Base-by-base conservation (phyloP, 2,797 vertebrate species). In the Pseudomugil tenellus region DNA sequence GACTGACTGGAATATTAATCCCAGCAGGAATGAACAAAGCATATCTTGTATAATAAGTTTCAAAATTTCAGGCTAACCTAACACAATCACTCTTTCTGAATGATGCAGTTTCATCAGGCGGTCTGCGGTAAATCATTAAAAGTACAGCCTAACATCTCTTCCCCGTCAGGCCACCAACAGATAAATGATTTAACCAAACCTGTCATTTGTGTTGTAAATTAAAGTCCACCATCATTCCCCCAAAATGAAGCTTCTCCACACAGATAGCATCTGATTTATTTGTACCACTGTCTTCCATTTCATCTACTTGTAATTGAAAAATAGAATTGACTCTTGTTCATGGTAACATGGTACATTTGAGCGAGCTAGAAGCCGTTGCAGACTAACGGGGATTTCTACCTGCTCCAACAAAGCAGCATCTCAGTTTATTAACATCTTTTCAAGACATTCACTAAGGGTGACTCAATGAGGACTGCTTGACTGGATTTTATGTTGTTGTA, bases 171-270 rank as follows among this genome's bases (percentile, higher is more conserved):
- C 35, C 26, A 41, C 10, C 17, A 60, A 52, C 55, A 54, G 58
- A 64, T 52, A 56, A 79, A 68, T 21, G 28, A 76, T 72, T 81
- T 37, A 53, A 60, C 48, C 53, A 13, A 68, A 80, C 59, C 49
- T 57, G 49, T 75, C 63, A 81, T 78, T 70, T 61, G 70, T 73
- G 39, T 41, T 72, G 51, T 65, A 81, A n/a, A 84, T 86, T 79
- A 76, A 23, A 76, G 49, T 76, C 67, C 57, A 74, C 61, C 49
- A 67, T 63, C 65, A 48, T 39, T 57, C 58, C 60, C 65, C 56
- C 56, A 58, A 79, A 77, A 6, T 76, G 56, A 8, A 83, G 70
- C 81, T 67, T 57, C 72, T 1, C 5, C 3, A 58, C 74, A 70
- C 66, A 75, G 76, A 79, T 26, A 25, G 31, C 41, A 31, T 13